Evolutionary conservation across 2,888 invertebrate species (phyloP), one percentile per base, ranked within the genome.

Genomic region (Coenonympha arcania): DNA sequence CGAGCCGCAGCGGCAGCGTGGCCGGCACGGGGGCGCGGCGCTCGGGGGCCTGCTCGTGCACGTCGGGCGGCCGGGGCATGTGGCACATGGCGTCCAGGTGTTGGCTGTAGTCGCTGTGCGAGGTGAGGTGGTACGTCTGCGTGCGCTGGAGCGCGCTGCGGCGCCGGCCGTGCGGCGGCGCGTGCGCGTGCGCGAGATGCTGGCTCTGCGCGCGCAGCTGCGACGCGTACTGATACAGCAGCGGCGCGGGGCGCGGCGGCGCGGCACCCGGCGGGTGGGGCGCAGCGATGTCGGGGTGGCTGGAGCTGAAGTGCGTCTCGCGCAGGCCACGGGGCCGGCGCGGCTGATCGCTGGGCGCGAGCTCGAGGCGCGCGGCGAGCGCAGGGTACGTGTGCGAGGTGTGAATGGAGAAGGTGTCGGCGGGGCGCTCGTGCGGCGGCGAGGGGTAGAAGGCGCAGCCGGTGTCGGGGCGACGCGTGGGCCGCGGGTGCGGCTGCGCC

Each of bases 241-340:
- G 60, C 20, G 68, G 77, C 5, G 68, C 58, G 13, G 71, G 71
- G 47, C 77, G 77, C 8, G 73, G 69, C 1, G 73, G 63, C 3
- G 77, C 64, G 51, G 56, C 66, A 1, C 74, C 73, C 52, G 82
- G 84, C 18, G 66, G 71, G 45, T 83, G 81, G 59, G 82, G 76
- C 8, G 79, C 79, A 2, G 85, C 72, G 43, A 87, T 86, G 58
- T 87, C 87, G 19, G 87, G 87, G 58, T 87, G 87, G 64, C 87
- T 87, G 4, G 86, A 85, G 58, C 87, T 87, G 55, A 87, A 87
- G 57, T 87, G 87, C 6, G 86, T 85, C 61, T 87, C 87, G 55
- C 82, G 62, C 56, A 84, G 61, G 6, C 22, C 1, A 40, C 40
- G 41, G 66, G 48, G 61, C 76, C 46, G 85, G 83, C 30, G 87